These are phyloP conservation scores for Drosophila fulvimacula DNA, from an alignment of 2,888 invertebrate species.

Conservation along the genomic window DNA sequence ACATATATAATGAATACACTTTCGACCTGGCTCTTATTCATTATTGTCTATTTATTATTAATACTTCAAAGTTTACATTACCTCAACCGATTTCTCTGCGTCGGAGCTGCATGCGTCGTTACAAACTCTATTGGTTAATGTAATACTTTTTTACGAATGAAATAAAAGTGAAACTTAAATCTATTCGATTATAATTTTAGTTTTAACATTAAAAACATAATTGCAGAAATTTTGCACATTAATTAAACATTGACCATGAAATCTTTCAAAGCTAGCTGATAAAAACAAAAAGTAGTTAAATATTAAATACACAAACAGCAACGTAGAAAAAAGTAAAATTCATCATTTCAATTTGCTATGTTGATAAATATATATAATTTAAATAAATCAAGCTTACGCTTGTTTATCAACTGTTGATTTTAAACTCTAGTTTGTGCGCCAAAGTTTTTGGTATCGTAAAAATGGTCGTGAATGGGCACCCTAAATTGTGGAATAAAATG, in stretches of 20 bases:
- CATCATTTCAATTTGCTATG: constrained; percentile 67
- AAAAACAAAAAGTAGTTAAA: constrained; percentile 63
- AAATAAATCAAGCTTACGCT: constrained; percentile 49
- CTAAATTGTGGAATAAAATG: not conserved
- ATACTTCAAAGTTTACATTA: constrained; percentile 10
- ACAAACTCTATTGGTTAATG: constrained; percentile 36
- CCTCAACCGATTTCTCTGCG: constrained; percentile 21
- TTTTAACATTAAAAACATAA: constrained; percentile 23
- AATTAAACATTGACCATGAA: constrained; percentile 24
- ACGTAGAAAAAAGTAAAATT: constrained; percentile 39
- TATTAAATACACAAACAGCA: constrained; percentile 55
- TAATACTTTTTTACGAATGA: constrained; percentile 46
- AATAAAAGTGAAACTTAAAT: constrained; percentile 38
- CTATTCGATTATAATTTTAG: constrained; percentile 31
- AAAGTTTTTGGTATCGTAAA: not conserved
- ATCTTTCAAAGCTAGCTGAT: constrained; percentile 55
- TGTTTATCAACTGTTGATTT: not conserved
- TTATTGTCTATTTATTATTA: constrained; percentile 39
- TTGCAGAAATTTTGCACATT: constrained; percentile 12
- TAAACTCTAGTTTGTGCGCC: not conserved
- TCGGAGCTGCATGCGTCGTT: constrained; percentile 41
- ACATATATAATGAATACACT: constrained; percentile 7
- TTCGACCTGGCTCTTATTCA: constrained; percentile 25
- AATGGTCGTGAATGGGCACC: not conserved
- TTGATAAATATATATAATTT: constrained; percentile 69